Percentiles rank a stretch among this genome's conserved stretches.
Evolutionary conservation across 2,113 vertebrate species (phyloP).

Genomic region (Tyrannus savana): DNA sequence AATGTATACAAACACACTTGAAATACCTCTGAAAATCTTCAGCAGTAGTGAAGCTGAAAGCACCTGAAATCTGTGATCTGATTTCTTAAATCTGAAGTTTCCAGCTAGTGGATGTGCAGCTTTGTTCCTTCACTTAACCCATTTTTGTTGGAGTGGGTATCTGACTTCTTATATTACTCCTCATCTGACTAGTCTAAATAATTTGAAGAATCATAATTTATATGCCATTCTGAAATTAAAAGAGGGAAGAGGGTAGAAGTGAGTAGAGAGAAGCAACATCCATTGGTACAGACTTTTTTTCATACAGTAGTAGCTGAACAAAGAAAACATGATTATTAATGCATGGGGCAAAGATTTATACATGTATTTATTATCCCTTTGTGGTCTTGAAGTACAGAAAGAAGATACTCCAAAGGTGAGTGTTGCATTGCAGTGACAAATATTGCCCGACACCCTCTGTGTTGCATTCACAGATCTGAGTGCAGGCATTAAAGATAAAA

Average conservation of each 20-base stretch:
- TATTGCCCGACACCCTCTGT: slow-evolving; percentile 63
- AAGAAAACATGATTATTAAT: neutral
- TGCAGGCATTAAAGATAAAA: slow-evolving; percentile 74
- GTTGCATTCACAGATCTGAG: slow-evolving; percentile 68
- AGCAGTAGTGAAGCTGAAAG: neutral
- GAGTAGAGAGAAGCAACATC: neutral
- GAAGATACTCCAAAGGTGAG: slow-evolving; percentile 70
- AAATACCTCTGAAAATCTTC: neutral
- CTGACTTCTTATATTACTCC: neutral
- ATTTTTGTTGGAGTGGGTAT: neutral
- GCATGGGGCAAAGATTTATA: neutral
- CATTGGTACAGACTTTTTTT: neutral
- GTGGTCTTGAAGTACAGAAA: slow-evolving; percentile 37
- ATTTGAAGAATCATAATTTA: neutral
- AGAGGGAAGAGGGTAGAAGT: neutral
- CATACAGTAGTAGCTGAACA: neutral
- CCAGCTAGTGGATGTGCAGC: neutral
- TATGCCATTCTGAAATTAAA: neutral
- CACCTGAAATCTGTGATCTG: neutral
- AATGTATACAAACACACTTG: neutral
- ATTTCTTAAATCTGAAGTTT: neutral
- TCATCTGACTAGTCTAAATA: neutral
- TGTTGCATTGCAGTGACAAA: slow-evolving; percentile 72
- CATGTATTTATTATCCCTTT: slow-evolving; percentile 53
- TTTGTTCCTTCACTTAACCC: neutral